Evolutionary conservation across 2,888 invertebrate genomes (phyloP), one percentile per base, ranked within the genome.

Genomic region (Eupithecia subumbrata): DNA sequence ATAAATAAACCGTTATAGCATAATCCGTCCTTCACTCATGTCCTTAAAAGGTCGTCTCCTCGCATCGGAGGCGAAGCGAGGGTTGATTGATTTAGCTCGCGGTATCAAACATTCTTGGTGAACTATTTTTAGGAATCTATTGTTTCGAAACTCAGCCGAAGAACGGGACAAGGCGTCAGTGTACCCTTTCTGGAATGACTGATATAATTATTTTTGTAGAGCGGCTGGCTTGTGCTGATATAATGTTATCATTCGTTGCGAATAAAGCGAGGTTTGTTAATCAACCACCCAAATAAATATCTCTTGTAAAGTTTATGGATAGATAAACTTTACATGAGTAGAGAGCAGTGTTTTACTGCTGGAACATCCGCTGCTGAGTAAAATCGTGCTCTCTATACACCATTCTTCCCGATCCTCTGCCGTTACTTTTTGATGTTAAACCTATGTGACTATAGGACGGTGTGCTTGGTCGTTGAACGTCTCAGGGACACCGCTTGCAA

Each of bases 1-100:
- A 74, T 72, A 74, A 56, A 74, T 74, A 72, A 37, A 37, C 72
- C 72, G 66, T 74, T 72, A 45, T 63, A 66, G 72, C 48, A 48
- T 70, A 74, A 72, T 52, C 37, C n/a, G 25, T 70, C 74, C 60
- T 66, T 74, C 34, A 72, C n/a, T 18, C 45, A 56, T 34, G 67
- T 67, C 68, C 43, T 63, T 71, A 60, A 76, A 74, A 74, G 69
- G 72, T 63, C 66, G 18, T 30, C 45, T 70, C 43, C 37, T 71
- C 56, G 66, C 43, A 37, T 68, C 12, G 52, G 18, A 25, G 52
- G 22, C 16, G 69, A 48, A 48, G 48, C 66, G 40, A 67, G 66
- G 25, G 60, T 48, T 48, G 71, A 75, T 69, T 68, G 69, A 63
- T 71, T 63, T 48, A 66, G 43, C 43, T 68, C 43, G 68, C 43